Evolutionary conservation across 2,113 vertebrate genomes (phyloP).

Genomic region (Bubo bubo): DNA sequence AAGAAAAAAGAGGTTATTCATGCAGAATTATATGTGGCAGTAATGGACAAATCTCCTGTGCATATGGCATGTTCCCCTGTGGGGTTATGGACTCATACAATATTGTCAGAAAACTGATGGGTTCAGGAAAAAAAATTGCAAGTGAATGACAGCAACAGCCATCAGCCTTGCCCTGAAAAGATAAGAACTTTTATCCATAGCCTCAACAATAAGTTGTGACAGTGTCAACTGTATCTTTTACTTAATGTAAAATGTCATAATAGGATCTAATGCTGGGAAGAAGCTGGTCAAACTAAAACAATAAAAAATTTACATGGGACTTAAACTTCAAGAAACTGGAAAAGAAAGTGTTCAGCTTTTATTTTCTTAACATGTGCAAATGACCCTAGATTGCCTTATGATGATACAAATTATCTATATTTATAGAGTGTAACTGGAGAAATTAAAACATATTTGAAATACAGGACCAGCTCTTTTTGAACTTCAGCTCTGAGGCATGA

Average conservation of each 20-base stretch:
- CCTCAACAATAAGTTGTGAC: background rate
- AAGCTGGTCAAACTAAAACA: background rate
- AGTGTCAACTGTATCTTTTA: background rate
- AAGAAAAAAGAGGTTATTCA: background rate
- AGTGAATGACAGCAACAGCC: background rate
- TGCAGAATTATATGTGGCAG: background rate
- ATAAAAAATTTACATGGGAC: background rate
- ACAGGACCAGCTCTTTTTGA: background rate
- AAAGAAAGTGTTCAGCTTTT: background rate
- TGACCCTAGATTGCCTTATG: background rate
- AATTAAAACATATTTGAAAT: background rate
- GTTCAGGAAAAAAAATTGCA: background rate
- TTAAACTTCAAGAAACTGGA: background rate
- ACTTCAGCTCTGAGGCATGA: background rate
- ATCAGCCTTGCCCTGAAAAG: background rate
- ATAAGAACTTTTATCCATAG: background rate
- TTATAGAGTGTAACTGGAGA: background rate
- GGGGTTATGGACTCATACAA: background rate
- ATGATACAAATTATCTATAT: background rate
- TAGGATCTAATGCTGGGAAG: background rate
- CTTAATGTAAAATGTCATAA: background rate
- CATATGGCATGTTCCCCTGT: background rate
- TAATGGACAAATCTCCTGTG: background rate
- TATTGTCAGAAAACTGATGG: background rate
- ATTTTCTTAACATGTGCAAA: background rate